Conservation (phyloP, 2,797 vertebrate genomes). For the Rhynchotus rufescens region DNA sequence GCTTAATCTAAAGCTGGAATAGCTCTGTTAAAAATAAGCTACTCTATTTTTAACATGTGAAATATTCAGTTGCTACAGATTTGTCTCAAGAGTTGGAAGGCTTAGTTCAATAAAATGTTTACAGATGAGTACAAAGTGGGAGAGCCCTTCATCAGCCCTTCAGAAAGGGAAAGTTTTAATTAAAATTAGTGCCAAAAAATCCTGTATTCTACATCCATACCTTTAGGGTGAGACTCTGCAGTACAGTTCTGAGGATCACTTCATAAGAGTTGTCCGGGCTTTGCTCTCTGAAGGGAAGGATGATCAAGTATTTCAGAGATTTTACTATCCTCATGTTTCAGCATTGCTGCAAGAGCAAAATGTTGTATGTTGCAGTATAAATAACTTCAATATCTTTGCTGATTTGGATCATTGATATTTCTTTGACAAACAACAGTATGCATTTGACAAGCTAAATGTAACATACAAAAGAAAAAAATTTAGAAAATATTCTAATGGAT, state of each 20-base stretch:
- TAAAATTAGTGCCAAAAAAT: not conserved
- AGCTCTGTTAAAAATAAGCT: not conserved
- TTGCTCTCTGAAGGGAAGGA: not conserved
- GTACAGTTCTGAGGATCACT: not conserved
- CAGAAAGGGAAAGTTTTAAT: not conserved
- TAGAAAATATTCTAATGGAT: not conserved
- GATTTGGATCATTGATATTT: not conserved
- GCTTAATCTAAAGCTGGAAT: not conserved
- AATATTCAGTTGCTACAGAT: not conserved
- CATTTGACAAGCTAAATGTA: not conserved
- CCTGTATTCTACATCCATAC: not conserved
- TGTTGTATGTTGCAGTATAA: not conserved
- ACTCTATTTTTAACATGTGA: not conserved
- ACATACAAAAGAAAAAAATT: not conserved
- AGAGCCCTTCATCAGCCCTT: not conserved
- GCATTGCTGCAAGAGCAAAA: not conserved
- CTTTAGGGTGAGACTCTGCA: not conserved
- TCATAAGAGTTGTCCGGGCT: not conserved
- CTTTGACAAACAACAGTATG: not conserved
- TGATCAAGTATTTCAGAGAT: rapidly evolving
- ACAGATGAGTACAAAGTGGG: not conserved
- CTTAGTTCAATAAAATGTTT: not conserved
- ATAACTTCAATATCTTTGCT: not conserved
- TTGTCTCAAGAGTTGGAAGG: not conserved
- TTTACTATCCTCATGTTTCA: not conserved